Percentiles rank a stretch among this genome's conserved stretches.
These are phyloP conservation scores for Epizoanthus fatuus DNA, from an alignment of 92 coral and sea anemone genomes.

Conservation along the genomic window DNA sequence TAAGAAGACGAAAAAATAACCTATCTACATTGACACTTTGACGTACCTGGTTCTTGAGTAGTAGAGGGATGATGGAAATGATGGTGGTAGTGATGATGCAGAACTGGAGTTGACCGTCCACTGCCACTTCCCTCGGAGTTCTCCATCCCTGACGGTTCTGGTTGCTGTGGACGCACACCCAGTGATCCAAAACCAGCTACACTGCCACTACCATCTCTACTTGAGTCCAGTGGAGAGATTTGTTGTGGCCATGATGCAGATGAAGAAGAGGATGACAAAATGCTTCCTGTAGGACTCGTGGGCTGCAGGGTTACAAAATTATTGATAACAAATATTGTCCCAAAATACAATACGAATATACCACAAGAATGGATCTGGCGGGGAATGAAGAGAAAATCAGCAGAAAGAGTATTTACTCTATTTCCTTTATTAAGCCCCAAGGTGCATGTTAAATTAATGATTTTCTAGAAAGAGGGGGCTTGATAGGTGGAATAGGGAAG, in stretches of 20 bases:
- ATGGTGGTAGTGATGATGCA: slow-evolving; percentile 94
- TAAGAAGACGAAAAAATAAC: background rate
- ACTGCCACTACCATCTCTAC: slow-evolving; percentile 62
- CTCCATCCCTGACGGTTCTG: slow-evolving; percentile 48
- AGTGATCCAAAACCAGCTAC: slow-evolving; percentile 71
- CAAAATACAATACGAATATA: background rate
- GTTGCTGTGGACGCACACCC: slow-evolving; percentile 81
- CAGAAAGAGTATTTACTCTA: background rate
- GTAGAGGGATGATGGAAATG: slow-evolving; percentile 89
- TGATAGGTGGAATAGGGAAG: no score
- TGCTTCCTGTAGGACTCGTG: slow-evolving; percentile 60
- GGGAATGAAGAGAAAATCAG: no score
- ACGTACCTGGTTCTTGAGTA: slow-evolving; percentile 29
- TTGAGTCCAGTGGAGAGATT: slow-evolving; percentile 92
- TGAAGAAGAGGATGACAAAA: slow-evolving; percentile 66
- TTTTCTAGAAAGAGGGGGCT: no score
- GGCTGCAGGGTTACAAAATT: background rate
- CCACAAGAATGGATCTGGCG: no score
- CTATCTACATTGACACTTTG: background rate
- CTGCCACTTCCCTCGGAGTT: slow-evolving; percentile 48
- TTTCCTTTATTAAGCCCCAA: no score
- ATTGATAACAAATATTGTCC: background rate
- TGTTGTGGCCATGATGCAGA: slow-evolving; percentile 91
- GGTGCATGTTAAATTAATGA: no score
- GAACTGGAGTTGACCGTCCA: slow-evolving; percentile 85